Evolutionary conservation across 2,113 vertebrate genomes (phyloP).

Genomic region (Anguilla japonica): DNA sequence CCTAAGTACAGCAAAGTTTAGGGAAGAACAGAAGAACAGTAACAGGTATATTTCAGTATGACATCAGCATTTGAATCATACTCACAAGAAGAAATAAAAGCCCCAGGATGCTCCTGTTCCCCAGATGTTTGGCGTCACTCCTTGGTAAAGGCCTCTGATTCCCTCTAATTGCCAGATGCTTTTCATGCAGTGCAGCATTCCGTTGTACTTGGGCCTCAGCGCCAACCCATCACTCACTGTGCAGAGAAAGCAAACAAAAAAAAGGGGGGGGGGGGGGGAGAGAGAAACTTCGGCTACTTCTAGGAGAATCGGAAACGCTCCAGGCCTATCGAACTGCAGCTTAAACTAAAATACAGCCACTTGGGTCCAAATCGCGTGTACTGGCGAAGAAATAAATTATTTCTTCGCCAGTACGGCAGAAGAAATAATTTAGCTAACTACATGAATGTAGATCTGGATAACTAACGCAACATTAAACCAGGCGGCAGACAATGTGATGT

Average conservation of each 20-base stretch:
- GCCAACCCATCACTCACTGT: conserved; percentile 79
- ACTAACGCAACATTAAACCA: too few relatives aligned
- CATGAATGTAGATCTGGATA: neutral
- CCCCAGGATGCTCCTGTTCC: conserved; percentile 86
- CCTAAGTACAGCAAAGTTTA: neutral
- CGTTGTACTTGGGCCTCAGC: conserved; percentile 80
- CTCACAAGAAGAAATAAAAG: conserved; percentile 88
- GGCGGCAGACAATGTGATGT: too few relatives aligned
- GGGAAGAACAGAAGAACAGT: neutral
- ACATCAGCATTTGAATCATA: conserved; percentile 30
- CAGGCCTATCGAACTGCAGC: too few relatives aligned
- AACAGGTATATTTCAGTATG: too few relatives aligned
- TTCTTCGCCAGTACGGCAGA: neutral
- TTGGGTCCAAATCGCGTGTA: neutral
- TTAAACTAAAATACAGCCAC: too few relatives aligned
- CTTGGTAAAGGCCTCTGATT: conserved; percentile 81
- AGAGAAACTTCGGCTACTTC: neutral
- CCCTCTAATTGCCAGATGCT: conserved; percentile 82
- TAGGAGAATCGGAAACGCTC: neutral
- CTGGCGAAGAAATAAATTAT: too few relatives aligned
- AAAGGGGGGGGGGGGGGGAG: neutral
- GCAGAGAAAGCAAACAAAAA: conserved; percentile 10
- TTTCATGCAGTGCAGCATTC: conserved; percentile 79
- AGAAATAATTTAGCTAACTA: neutral
- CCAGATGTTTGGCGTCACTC: conserved; percentile 82